Evolutionary conservation across 2,888 invertebrate genomes (phyloP).

Genomic region (Dryococelus australis): DNA sequence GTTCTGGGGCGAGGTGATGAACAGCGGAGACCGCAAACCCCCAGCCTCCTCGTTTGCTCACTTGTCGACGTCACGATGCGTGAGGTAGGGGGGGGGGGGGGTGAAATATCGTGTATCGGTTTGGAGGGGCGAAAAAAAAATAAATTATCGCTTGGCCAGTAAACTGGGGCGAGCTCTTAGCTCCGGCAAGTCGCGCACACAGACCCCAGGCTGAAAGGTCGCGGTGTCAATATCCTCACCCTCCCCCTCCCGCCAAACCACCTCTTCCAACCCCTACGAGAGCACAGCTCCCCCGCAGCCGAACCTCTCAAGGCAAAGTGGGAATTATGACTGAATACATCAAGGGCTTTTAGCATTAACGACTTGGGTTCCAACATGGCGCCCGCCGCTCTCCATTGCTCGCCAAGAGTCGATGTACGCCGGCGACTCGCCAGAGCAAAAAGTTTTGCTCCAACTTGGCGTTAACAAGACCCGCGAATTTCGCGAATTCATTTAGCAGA

Average conservation of each 20-base stretch:
- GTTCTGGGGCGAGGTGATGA: no score
- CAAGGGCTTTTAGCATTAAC: slow-evolving; percentile 9
- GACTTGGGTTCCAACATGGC: neutral
- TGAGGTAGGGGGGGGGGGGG: no score
- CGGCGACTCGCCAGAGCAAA: neutral
- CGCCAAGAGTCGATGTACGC: neutral
- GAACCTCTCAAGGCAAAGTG: slow-evolving; percentile 9
- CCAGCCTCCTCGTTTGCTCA: no score
- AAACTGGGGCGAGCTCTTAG: neutral
- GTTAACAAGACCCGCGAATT: no score
- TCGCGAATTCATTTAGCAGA: no score
- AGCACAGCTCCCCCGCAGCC: neutral
- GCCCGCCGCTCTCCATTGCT: neutral
- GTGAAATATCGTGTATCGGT: no score
- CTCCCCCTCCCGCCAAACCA: neutral
- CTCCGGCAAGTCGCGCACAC: neutral
- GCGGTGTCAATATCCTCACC: neutral
- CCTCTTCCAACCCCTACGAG: neutral
- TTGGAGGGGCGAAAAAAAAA: neutral
- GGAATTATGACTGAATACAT: slow-evolving; percentile 10
- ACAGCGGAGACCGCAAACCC: no score
- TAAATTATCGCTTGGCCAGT: neutral
- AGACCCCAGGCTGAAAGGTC: neutral
- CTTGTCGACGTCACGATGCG: no score
- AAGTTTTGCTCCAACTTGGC: no score